Base-by-base conservation (phyloP, 2,113 vertebrate genomes). In the Pheucticus melanocephalus region DNA sequence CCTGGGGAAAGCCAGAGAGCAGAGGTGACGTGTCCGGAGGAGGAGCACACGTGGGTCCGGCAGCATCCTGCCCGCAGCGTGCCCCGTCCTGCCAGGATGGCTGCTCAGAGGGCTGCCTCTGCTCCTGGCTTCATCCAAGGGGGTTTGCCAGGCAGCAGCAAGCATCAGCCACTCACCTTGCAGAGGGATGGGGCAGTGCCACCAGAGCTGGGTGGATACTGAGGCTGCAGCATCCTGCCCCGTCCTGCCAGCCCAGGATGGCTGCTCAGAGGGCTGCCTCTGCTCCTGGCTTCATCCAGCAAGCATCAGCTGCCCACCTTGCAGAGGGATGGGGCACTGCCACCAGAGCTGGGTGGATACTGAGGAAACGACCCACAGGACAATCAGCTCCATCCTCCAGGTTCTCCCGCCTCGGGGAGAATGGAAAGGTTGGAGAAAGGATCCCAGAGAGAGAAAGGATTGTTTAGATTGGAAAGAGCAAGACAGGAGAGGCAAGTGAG, bases 191-290 rank as follows among this genome's bases (percentile, higher is more conserved):
- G 53, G 1, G 27, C n/a, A 30, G 13, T 30, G 72, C 57, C 82
- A 23, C 5, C 63, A 4, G 33, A 3, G 12, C 27, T 10, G 0
- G 59, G 22, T 0, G 2, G 25, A 15, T 0, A 9, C 35, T 0
- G 60, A 66, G 39, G 12, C 50, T 79, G 42, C 42, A 42, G 42
- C 42, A 42, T 16, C 42, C 42, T 42, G 40, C 20, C 51, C 42
- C 4, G 12, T 56, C 73, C 50, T 73, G 86, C 65, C 45, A 1
- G 0, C 3, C n/a, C 14, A 0, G 24, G 42, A 5, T 0, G 30
- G 5, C 21, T 40, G 0, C 28, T 14, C 1, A 24, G 39, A 37
- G 65, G 24, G 39, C 10, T 18, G 78, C 11, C 60, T 45, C 77
- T 57, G 50, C 68, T 84, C 72, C 48, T 1, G 40, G 20, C n/a